Conservation (phyloP, 2,888 invertebrate species). For the Eulithis prunata region DNA sequence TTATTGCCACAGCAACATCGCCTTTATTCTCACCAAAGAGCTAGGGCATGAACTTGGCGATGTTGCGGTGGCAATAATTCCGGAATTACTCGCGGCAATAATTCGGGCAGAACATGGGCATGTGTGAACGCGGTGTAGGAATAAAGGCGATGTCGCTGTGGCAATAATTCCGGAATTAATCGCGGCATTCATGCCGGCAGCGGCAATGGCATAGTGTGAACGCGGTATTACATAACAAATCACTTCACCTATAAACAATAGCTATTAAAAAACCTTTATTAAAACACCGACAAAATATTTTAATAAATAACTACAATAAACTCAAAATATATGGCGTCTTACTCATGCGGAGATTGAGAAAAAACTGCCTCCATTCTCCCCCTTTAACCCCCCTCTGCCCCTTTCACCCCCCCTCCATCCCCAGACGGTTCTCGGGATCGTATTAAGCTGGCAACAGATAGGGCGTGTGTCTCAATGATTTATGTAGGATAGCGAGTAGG, state of each 20-base stretch:
- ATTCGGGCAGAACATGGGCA: no score
- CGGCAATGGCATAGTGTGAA: no score
- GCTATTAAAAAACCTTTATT: constrained; percentile 30
- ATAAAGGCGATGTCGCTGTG: no score
- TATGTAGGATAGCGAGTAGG: constrained; percentile 69
- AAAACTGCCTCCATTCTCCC: constrained; percentile 34
- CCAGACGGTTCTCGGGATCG: constrained; percentile 67
- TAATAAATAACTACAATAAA: constrained; percentile 46
- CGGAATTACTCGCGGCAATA: no score
- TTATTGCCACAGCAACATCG: no score
- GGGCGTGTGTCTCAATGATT: constrained; percentile 82
- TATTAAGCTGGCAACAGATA: constrained; percentile 83
- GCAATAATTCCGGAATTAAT: no score
- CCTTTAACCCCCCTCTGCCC: constrained; percentile 22
- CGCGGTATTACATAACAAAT: no score
- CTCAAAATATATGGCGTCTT: constrained; percentile 40
- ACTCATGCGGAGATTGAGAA: constrained; percentile 48
- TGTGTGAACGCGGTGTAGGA: no score
- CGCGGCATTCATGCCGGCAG: no score
- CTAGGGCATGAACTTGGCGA: no score
- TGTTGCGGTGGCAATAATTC: no score
- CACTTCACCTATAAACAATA: constrained; percentile 16
- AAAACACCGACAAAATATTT: constrained; percentile 37
- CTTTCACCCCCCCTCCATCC: constrained; percentile 35
- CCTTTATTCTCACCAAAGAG: no score